Evolutionary conservation across 2,113 vertebrate species (phyloP).

Genomic region (Otolemur garnettii): DNA sequence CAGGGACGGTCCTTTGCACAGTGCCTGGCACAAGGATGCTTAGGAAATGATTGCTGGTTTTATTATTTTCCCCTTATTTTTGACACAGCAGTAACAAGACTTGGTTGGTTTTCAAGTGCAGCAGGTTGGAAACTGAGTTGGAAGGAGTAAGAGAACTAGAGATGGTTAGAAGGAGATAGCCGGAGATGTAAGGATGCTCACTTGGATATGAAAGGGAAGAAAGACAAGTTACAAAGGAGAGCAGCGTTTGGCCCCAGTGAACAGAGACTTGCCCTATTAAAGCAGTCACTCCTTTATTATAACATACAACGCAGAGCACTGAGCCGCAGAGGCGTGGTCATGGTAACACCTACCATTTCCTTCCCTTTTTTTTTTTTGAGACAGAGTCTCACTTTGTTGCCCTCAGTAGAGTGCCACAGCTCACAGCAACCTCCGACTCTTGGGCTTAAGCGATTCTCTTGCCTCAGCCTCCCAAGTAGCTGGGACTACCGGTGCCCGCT

Average conservation of each 20-base stretch:
- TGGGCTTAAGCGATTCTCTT: too few relatives aligned
- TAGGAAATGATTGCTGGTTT: neutral
- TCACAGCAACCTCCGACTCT: too few relatives aligned
- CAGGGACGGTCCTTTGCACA: neutral
- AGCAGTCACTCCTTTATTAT: neutral
- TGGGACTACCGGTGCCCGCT: too few relatives aligned
- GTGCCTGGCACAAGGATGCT: neutral
- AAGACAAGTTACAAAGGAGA: neutral
- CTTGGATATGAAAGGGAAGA: neutral
- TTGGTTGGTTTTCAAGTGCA: neutral
- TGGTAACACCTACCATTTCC: rapidly evolving
- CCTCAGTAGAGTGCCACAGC: too few relatives aligned
- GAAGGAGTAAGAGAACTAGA: neutral
- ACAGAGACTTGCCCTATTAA: neutral
- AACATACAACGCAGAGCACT: neutral
- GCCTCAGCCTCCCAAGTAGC: too few relatives aligned
- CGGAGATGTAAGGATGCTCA: neutral
- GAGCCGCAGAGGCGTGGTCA: neutral
- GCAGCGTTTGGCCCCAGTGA: neutral
- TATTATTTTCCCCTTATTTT: neutral
- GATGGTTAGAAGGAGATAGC: neutral
- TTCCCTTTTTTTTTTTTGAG: too few relatives aligned
- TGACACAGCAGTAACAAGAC: neutral
- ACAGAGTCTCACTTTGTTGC: too few relatives aligned
- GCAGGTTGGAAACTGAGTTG: neutral